A percentile compares a stretch with the other conserved stretches of the same genome.
Conservation (phyloP, 2,113 vertebrate genomes). For the Tapirus terrestris region DNA sequence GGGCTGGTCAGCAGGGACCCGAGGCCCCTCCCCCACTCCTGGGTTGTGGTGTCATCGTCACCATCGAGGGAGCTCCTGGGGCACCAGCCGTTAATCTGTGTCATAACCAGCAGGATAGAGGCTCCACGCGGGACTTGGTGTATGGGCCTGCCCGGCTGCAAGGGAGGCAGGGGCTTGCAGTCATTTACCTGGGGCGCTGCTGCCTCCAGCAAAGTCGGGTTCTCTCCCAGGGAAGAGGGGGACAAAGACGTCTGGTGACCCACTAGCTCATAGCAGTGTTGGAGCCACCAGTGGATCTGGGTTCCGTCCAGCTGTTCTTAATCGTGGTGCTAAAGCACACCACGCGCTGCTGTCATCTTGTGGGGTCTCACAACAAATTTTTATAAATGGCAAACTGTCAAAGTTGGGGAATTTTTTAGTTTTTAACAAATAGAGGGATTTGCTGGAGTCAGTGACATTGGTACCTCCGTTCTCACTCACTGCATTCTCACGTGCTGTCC, state of each 20-base stretch:
- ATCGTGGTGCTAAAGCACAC: not conserved
- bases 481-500: not conserved
- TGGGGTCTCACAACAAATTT: not conserved
- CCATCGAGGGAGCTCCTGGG: not conserved
- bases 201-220: not conserved
- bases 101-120: too few relatives aligned
- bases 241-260: not conserved
- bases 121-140: not conserved
- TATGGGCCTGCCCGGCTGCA: too few relatives aligned
- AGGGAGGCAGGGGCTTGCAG: too few relatives aligned
- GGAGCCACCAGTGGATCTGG: not conserved
- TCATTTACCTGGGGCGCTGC: not conserved
- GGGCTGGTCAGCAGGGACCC: not conserved
- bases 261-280: not conserved
- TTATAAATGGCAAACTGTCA: not conserved
- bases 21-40: too few relatives aligned
- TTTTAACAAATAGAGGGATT: not conserved
- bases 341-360: not conserved
- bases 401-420: not conserved
- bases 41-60: not conserved
- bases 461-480: not conserved
- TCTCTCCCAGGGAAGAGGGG: not conserved
- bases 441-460: not conserved
- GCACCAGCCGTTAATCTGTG: fast-evolving
- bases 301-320: not conserved